phyloP scores from a whole-genome alignment of 2,888 invertebrate genomes.

The Clivina fossor region DNA sequence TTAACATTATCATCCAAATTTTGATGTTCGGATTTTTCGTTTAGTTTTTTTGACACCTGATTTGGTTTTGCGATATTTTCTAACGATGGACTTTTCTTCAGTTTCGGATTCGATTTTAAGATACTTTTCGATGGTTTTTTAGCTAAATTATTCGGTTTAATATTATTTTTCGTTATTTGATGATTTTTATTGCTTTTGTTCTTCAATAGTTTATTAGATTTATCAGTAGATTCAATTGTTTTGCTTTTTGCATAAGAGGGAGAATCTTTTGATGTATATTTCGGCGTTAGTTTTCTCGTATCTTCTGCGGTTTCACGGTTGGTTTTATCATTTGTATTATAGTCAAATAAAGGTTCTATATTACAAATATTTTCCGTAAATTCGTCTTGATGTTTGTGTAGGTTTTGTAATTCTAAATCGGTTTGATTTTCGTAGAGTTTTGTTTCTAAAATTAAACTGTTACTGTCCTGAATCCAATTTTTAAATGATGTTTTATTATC shows the following conservation, averaged over 20 bases:
- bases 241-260: constrained; percentile 5
- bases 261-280: background rate
- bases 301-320: no score
- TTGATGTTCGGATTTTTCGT: constrained; percentile 36
- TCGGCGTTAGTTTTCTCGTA: constrained; percentile 26
- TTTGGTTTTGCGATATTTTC: constrained; percentile 34
- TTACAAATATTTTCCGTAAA: constrained; percentile 36
- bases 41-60: constrained; percentile 38
- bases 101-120: constrained; percentile 26
- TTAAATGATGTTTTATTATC: constrained; percentile 33
- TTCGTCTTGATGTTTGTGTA: constrained; percentile 37
- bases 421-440: constrained; percentile 35
- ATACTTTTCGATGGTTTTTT: constrained; percentile 35
- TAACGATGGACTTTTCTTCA: constrained; percentile 10
- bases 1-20: constrained; percentile 40
- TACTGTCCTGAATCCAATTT: constrained; percentile 40
- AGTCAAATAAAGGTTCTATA: constrained; percentile 32
- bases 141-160: constrained; percentile 3
- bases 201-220: constrained; percentile 10
- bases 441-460: constrained; percentile 27
- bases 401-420: constrained; percentile 36
- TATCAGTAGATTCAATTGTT: background rate
- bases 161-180: constrained; percentile 30
- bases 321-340: no score
- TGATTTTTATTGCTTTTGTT: constrained; percentile 19